Evolutionary conservation across 2,888 invertebrate species (phyloP).

Genomic region (Drosophila fungiperda): DNA sequence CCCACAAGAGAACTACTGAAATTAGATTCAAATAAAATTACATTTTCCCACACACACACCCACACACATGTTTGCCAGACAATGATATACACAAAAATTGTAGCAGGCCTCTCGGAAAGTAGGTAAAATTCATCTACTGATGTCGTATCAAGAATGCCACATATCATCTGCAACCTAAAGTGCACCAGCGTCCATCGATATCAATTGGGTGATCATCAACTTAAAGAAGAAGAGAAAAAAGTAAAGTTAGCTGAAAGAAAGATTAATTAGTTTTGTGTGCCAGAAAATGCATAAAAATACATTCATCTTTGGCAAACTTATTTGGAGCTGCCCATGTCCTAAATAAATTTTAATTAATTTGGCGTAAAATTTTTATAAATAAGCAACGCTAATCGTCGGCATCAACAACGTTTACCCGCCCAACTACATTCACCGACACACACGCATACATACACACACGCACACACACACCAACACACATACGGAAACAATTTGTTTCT

Average conservation of each 20-base stretch:
- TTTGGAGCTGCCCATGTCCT: conserved; percentile 23
- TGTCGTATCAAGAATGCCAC: neutral
- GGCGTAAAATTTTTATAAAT: conserved; percentile 74
- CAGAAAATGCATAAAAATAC: neutral
- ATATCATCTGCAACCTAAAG: neutral
- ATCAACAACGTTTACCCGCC: conserved; percentile 18
- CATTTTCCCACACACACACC: conserved; percentile 21
- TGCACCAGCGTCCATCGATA: neutral
- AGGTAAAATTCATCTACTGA: neutral
- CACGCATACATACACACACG: neutral
- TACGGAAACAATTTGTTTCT: conserved; percentile 74
- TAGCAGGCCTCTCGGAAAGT: neutral
- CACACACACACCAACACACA: neutral
- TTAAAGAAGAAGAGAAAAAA: too few species aligned
- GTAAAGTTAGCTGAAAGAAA: too few species aligned
- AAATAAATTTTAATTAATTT: conserved; percentile 77
- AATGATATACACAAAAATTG: conserved; percentile 1
- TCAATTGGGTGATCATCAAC: too few species aligned
- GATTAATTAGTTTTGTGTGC: neutral
- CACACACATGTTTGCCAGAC: conserved; percentile 1
- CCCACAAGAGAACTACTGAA: conserved; percentile 37
- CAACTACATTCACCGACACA: conserved; percentile 1
- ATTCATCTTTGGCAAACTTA: neutral
- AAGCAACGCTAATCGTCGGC: conserved; percentile 70
- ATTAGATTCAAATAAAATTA: conserved; percentile 60